These are phyloP conservation scores for Hydrozoanthus gracilis DNA, from an alignment of 92 coral and sea anemone species.

Conservation along the genomic window DNA sequence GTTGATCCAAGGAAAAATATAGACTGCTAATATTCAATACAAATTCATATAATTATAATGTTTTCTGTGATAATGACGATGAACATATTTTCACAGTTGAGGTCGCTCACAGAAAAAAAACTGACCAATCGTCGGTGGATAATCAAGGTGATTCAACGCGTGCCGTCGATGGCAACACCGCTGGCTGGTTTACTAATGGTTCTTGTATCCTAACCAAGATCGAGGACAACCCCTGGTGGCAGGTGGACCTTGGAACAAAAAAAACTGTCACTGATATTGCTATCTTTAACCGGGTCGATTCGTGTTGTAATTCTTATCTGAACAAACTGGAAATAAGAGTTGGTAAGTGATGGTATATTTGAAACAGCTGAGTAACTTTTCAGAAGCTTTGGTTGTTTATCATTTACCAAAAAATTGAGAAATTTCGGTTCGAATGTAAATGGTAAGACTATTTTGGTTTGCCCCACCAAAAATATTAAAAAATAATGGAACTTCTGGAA, in stretches of 20 bases:
- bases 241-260: constrained; percentile 20
- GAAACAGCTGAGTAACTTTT: background rate
- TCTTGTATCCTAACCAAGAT: constrained; percentile 25
- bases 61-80: too few relatives aligned
- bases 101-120: constrained; percentile 29
- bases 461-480: too few relatives aligned
- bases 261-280: constrained; percentile 22
- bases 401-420: background rate
- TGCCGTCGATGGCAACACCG: constrained; percentile 44
- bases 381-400: background rate
- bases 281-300: constrained; percentile 19
- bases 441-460: too few relatives aligned
- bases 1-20: too few relatives aligned
- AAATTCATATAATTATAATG: too few relatives aligned
- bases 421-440: too few relatives aligned
- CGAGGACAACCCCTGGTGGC: constrained; percentile 42
- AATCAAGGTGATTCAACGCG: constrained; percentile 25
- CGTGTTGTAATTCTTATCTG: constrained; percentile 21
- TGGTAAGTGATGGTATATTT: background rate
- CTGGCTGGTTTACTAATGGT: constrained; percentile 3
- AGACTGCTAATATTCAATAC: too few relatives aligned
- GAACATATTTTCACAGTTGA: constrained; percentile 10
- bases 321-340: constrained; percentile 44
- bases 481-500: too few relatives aligned
- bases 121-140: constrained; percentile 29